Conservation (phyloP, 2,797 vertebrate species). For the Coccyzus lansbergi region DNA sequence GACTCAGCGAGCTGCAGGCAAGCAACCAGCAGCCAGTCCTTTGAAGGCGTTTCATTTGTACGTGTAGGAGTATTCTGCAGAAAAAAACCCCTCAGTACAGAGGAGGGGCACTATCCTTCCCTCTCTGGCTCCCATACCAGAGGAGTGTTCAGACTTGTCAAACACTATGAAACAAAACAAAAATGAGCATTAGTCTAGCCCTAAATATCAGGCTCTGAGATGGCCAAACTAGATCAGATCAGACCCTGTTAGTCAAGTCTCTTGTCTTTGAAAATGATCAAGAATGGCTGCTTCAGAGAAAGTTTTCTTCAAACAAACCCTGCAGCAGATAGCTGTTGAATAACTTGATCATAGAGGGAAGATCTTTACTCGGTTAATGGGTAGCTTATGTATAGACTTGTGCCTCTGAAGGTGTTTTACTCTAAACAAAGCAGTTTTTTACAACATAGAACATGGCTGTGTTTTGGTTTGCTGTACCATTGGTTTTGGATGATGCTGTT, state of each 20-base stretch:
- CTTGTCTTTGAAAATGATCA: not conserved
- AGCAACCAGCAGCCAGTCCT: conserved; percentile 35
- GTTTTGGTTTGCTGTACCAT: not conserved
- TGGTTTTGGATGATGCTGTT: not conserved
- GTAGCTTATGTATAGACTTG: conserved; percentile 8
- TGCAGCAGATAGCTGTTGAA: not conserved
- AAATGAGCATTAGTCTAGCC: not conserved
- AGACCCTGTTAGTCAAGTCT: not conserved
- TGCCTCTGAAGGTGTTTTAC: not conserved
- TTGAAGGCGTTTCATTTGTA: not conserved
- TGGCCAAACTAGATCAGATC: not conserved
- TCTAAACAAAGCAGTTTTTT: not conserved
- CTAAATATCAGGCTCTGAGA: not conserved
- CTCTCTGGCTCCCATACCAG: not conserved
- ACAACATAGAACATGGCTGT: not conserved
- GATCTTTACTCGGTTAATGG: not conserved
- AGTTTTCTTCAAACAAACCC: conserved; percentile 10
- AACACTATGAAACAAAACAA: not conserved
- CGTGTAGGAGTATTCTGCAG: conserved; percentile 43
- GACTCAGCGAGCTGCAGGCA: conserved; percentile 65
- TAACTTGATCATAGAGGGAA: not conserved
- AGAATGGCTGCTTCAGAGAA: not conserved
- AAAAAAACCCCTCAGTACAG: not conserved
- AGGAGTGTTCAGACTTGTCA: conserved; percentile 46
- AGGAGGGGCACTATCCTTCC: not conserved